These are phyloP conservation scores for Camponotus floridanus DNA, from an alignment of 1,140 invertebrate species.

Conservation along the genomic window DNA sequence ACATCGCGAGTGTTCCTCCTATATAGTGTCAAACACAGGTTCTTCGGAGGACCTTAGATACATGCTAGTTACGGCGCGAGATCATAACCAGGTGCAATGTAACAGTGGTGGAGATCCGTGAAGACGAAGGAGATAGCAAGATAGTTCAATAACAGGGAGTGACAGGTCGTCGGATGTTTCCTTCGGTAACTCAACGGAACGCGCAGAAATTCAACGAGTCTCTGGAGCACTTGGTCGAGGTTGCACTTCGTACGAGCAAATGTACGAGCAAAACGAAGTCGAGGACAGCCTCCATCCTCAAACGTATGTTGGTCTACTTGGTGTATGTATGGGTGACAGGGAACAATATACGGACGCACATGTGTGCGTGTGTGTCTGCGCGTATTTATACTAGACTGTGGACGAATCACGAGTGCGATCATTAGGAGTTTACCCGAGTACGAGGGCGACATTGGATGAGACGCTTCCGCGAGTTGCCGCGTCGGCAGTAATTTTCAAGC, in stretches of 20 bases:
- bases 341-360: neutral
- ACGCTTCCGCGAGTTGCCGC: constrained; percentile 37
- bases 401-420: constrained; percentile 46
- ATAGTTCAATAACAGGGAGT: constrained; percentile 56
- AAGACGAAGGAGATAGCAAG: neutral
- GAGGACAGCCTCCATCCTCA: constrained; percentile 8
- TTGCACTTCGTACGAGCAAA: constrained; percentile 24
- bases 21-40: neutral
- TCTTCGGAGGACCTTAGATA: neutral
- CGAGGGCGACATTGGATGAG: constrained; percentile 53
- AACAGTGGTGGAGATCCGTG: neutral
- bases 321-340: neutral
- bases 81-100: constrained; percentile 10
- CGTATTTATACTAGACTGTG: constrained; percentile 38
- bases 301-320: neutral
- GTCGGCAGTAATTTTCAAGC: constrained; percentile 58
- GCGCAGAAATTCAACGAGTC: constrained; percentile 65
- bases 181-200: constrained; percentile 36
- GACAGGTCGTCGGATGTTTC: constrained; percentile 39
- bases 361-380: neutral
- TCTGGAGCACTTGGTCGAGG: constrained; percentile 55
- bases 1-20: no score
- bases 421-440: constrained; percentile 55
- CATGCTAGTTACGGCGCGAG: constrained; percentile 23
- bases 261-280: constrained; percentile 32